phyloP scores from a whole-genome alignment of 2,113 vertebrate genomes.

The Talpa occidentalis region DNA sequence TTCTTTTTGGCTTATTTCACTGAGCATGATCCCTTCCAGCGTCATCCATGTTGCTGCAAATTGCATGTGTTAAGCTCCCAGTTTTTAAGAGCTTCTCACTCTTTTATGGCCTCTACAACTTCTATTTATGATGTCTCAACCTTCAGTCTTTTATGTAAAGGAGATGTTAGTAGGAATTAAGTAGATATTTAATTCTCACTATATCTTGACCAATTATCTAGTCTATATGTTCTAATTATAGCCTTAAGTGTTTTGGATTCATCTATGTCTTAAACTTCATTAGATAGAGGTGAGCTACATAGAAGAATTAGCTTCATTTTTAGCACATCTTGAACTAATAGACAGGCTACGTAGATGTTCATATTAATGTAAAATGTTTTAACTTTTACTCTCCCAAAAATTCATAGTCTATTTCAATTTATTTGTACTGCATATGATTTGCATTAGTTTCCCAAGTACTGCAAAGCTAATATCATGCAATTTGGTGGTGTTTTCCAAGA shows the following conservation, averaged over 20 bases:
- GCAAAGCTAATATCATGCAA: neutral
- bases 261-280: neutral
- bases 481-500: neutral
- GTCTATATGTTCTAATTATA: neutral
- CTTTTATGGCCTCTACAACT: neutral
- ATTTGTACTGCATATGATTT: neutral
- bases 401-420: neutral
- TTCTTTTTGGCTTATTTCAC: too few relatives aligned
- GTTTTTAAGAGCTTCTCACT: neutral
- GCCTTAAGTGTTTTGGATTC: neutral
- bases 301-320: slow-evolving; percentile 14
- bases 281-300: neutral
- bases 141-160: neutral
- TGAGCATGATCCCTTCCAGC: too few relatives aligned
- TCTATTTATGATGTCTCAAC: neutral
- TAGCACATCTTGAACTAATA: neutral
- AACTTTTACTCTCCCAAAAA: neutral
- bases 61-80: too few relatives aligned
- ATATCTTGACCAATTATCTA: neutral
- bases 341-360: neutral
- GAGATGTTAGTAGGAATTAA: neutral
- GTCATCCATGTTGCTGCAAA: too few relatives aligned
- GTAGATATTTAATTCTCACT: neutral
- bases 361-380: neutral
- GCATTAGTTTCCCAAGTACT: neutral